Conservation (phyloP, 1,140 invertebrate species). For the Gerris buenoi region DNA sequence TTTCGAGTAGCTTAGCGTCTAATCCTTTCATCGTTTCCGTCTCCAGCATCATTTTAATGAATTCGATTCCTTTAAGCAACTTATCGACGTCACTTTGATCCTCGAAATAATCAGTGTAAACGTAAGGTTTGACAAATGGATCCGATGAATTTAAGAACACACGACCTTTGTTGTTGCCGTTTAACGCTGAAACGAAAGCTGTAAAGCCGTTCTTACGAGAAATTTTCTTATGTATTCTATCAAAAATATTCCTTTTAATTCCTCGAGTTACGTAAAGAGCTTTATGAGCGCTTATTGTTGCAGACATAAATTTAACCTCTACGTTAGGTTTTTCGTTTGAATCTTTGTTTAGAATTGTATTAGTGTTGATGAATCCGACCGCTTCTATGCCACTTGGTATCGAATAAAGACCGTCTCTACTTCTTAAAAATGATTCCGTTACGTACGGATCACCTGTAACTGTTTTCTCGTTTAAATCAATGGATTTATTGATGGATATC, state of each 20-base stretch:
- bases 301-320: slow-evolving; percentile 48
- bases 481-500: background rate
- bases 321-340: background rate
- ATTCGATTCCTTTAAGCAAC: slow-evolving; percentile 38
- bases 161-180: slow-evolving; percentile 33
- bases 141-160: slow-evolving; percentile 33
- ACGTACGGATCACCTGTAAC: slow-evolving; percentile 36
- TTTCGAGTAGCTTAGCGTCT: slow-evolving; percentile 2
- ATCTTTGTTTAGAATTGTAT: background rate
- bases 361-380: background rate
- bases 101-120: slow-evolving; percentile 39
- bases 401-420: background rate
- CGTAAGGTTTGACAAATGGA: slow-evolving; percentile 39
- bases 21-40: slow-evolving; percentile 42
- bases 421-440: slow-evolving; percentile 38
- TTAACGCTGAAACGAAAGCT: slow-evolving; percentile 32
- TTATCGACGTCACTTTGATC: slow-evolving; percentile 15
- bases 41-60: slow-evolving; percentile 29
- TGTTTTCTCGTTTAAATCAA: slow-evolving; percentile 1
- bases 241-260: slow-evolving; percentile 41
- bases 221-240: slow-evolving; percentile 16
- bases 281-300: slow-evolving; percentile 4
- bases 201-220: slow-evolving; percentile 40
- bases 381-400: background rate
- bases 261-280: slow-evolving; percentile 39